Evolutionary conservation across 2,888 invertebrate species (phyloP), one percentile per base, ranked within the genome.

Genomic region (Apotomis capreana): DNA sequence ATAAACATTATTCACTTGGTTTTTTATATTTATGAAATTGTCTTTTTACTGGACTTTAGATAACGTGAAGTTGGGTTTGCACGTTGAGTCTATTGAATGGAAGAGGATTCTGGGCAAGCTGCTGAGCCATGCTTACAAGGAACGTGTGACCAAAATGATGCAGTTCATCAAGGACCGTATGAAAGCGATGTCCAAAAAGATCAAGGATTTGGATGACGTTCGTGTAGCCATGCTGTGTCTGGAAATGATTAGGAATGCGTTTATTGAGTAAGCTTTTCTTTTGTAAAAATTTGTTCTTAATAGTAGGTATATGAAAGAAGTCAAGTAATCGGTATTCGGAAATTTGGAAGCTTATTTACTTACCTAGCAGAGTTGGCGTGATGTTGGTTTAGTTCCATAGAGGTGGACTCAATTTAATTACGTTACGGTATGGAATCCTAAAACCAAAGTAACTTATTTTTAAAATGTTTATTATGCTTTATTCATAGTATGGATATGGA

Each of bases 191-290:
- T 85, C 89, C 9, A 95, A 96, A 78, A 95, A 95, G 37, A 95
- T 97, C 44, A 95, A 95, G 79, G 97, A 97, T 87, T 90, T 97
- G 75, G 96, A 96, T 78, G 96, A 96, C 80, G 96, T 96, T 65
- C 95, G 97, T 80, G 86, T 96, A 40, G 97, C 97, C 2, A 98
- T 98, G 97, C 89, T 94, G 79, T 97, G 97, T 75, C 92, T 97
- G 64, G 95, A 95, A 79, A 92, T 94, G 76, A 96, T 98, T 75
- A 93, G 97, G 62, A 95, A 97, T 70, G 95, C 96, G 80, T 96
- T 96, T 81, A 97, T 97, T 79, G 94, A 95, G 88, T 94, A 80
- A 12, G 59, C 63, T 9, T 15, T 49, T 61, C 5, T 12, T 13
- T 4, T 9, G 8, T n/a, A 4, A 4, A n/a, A 8, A 51, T 37